Evolutionary conservation across 2,113 vertebrate species (phyloP), one percentile per base, ranked within the genome.

Genomic region (Nettapus auritus): DNA sequence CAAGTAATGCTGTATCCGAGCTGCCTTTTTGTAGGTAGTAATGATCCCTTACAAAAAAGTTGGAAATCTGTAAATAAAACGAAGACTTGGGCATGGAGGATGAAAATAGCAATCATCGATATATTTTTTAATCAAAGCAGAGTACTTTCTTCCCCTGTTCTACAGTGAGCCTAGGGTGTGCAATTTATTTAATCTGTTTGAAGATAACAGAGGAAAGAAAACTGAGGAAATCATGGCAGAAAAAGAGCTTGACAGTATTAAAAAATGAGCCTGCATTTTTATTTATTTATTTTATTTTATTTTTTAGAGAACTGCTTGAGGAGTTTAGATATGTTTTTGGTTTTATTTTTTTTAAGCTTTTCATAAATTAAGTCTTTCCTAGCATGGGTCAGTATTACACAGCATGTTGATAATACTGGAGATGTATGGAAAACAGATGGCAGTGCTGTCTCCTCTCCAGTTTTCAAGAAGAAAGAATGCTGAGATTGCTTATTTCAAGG

Each of bases 11-110:
- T 90, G 8, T 26, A 42, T 3, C 3, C 64, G 66, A 86, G 33
- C 62, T 89, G 29, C 26, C 22, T 83, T 83, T 80, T 53, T 52
- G 15, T 29, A 76, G 44, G 53, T 36, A 75, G 52, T 62, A 86
- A 70, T 4, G 21, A 88, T 23, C 25, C 34, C 15, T 60, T 68
- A 31, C 19, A 71, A 38, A 79, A 74, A 59, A 33, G 14, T 7
- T 87, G 13, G 29, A 71, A 63, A n/a, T 26, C 17, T 87, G 70
- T 55, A 73, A 74, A 28, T 64, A 56, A 53, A 82, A 34, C 34
- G 74, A 57, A 33, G 67, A 89, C 28, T 71, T 25, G 33, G 25
- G 40, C 6, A 22, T 0, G 0, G n/a, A 50, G 2, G 1, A 48
- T 88, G 69, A 82, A 56, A 81, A 66, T 21, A 86, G 56, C 3